These are phyloP conservation scores for Salvelinus namaycush DNA, from an alignment of 2,113 vertebrate genomes.

Conservation along the genomic window DNA sequence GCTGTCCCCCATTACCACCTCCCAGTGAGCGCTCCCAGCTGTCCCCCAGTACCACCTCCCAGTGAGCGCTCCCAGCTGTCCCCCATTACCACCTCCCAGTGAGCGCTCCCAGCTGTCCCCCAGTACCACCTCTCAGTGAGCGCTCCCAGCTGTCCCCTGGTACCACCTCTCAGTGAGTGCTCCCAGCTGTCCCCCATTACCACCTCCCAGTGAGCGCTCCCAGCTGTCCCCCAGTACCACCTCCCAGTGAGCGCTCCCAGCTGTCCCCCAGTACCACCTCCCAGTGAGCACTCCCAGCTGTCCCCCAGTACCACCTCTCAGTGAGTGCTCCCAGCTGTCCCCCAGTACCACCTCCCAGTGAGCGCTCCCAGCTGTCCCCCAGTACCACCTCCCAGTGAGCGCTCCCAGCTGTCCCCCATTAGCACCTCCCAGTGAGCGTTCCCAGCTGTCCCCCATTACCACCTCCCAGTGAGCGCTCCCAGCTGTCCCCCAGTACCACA, in stretches of 20 bases:
- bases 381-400: conserved; percentile 13
- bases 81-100: not conserved
- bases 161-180: conserved; percentile 24
- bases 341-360: not conserved
- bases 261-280: conserved; percentile 36
- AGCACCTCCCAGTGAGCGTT: conserved; percentile 22
- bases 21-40: conserved; percentile 59
- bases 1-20: not conserved
- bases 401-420: conserved; percentile 55
- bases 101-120: conserved; percentile 60
- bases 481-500: conserved; percentile 46
- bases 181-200: conserved; percentile 53
- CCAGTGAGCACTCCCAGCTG: too few species aligned
- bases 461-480: conserved; percentile 39
- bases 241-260: conserved; percentile 59
- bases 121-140: conserved; percentile 9
- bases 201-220: conserved; percentile 27
- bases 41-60: conserved; percentile 11
- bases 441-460: conserved; percentile 52
- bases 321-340: conserved; percentile 60
- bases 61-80: conserved; percentile 59
- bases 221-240: conserved; percentile 50
- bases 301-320: conserved; percentile 15
- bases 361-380: conserved; percentile 57
- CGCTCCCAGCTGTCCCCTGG: conserved; percentile 55